A percentile compares a stretch with the other conserved stretches of the same genome.
These are phyloP conservation scores for Ptychochromis oligacanthus DNA, from an alignment of 2,113 vertebrate species.

Conservation along the genomic window DNA sequence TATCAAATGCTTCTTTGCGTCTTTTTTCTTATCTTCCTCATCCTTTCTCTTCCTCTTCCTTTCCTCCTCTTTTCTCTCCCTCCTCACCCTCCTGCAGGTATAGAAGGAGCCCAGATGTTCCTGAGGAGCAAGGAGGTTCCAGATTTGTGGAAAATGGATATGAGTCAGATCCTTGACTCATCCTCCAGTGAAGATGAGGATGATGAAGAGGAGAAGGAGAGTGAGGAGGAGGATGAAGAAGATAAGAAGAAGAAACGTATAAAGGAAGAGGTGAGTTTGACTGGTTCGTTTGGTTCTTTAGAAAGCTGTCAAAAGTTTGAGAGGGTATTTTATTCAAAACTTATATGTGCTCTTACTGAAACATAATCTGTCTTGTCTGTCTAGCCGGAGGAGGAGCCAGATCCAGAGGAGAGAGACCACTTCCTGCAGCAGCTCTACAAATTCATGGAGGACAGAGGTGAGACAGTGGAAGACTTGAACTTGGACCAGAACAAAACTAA, in stretches of 20 bases:
- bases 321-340: background rate
- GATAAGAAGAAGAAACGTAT: constrained; percentile 63
- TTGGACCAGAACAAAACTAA: background rate
- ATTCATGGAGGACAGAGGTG: constrained; percentile 99
- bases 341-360: background rate
- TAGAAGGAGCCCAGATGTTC: constrained; percentile 85
- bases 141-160: constrained; percentile 95
- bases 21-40: background rate
- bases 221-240: constrained; percentile 80
- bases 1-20: background rate
- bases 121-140: constrained; percentile 83
- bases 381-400: constrained; percentile 94
- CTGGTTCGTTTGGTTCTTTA: background rate
- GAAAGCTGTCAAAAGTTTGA: background rate
- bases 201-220: constrained; percentile 85
- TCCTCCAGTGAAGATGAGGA: constrained; percentile 92
- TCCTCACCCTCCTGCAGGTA: constrained; percentile 72
- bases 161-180: constrained; percentile 96
- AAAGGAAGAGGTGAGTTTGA: constrained; percentile 71
- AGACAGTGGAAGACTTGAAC: background rate
- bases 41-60: rapidly evolving
- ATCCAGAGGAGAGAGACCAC: constrained; percentile 96
- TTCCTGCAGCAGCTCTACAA: constrained; percentile 99
- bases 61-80: background rate
- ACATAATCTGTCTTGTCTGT: constrained; percentile 1